These are phyloP conservation scores for Zaprionus ornatus DNA, from an alignment of 1,140 invertebrate species.

Conservation along the genomic window DNA sequence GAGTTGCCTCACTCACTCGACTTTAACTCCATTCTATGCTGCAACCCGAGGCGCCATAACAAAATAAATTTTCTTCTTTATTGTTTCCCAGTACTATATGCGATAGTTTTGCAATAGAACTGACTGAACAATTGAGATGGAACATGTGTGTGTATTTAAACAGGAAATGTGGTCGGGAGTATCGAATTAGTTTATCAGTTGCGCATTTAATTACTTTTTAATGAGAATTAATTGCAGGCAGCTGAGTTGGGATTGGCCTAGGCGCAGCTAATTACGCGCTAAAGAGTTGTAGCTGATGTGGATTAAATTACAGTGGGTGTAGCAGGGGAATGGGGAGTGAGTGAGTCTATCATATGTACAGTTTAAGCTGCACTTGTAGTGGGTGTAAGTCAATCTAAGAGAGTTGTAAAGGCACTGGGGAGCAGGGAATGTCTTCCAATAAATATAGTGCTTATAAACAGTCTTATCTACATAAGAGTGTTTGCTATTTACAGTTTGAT, in stretches of 20 bases:
- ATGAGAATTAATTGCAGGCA: slow-evolving; percentile 61
- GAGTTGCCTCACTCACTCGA: neutral
- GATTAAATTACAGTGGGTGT: neutral
- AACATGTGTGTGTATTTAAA: slow-evolving; percentile 13
- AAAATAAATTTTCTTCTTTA: slow-evolving; percentile 5
- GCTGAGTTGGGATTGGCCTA: slow-evolving; percentile 13
- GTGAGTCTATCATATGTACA: neutral
- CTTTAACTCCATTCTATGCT: slow-evolving; percentile 3
- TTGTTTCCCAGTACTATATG: slow-evolving; percentile 12
- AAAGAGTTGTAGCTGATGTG: neutral
- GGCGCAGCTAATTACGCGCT: slow-evolving; percentile 8
- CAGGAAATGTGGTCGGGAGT: slow-evolving; percentile 58
- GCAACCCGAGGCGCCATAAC: neutral
- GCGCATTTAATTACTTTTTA: slow-evolving; percentile 63
- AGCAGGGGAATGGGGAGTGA: neutral
- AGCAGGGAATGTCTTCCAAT: no score
- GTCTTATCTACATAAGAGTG: no score
- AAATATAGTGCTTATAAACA: no score
- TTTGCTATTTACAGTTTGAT: no score
- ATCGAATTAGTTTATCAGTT: slow-evolving; percentile 44
- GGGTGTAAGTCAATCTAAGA: neutral
- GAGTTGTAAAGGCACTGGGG: neutral
- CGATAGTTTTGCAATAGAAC: slow-evolving; percentile 2
- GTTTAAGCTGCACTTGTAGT: neutral
- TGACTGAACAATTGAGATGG: slow-evolving; percentile 21